A percentile compares a stretch with the other conserved stretches of the same genome.
phyloP scores from a whole-genome alignment of 2,888 invertebrate species.

The Lepidocyrtinus sp. region DNA sequence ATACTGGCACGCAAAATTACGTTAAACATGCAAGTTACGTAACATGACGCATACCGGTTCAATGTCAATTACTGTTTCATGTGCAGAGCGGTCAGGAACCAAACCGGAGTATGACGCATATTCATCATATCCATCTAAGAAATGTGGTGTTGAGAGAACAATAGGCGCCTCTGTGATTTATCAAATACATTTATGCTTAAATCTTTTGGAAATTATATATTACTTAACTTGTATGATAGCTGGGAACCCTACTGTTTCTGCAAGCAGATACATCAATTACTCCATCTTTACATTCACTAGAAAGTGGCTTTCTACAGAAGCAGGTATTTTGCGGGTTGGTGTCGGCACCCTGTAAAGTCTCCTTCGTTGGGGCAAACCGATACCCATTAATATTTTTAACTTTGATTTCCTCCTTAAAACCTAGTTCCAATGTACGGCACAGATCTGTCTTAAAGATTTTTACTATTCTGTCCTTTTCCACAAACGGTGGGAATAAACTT shows the following conservation, averaged over 20 bases:
- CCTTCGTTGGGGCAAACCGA: slow-evolving; percentile 26
- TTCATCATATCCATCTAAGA: slow-evolving; percentile 29
- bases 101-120: slow-evolving; percentile 20
- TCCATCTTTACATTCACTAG: slow-evolving; percentile 26
- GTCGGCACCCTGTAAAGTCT: not conserved
- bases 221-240: not conserved
- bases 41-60: slow-evolving; percentile 34
- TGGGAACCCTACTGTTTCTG: slow-evolving; percentile 14
- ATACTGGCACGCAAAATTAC: not conserved
- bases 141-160: slow-evolving; percentile 41
- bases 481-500: slow-evolving; percentile 35
- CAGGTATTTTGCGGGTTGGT: slow-evolving; percentile 30
- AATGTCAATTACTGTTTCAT: slow-evolving; percentile 47
- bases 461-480: slow-evolving; percentile 14
- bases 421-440: slow-evolving; percentile 27
- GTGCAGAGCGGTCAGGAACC: not conserved
- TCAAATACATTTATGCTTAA: not conserved
- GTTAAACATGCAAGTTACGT: not conserved
- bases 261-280: slow-evolving; percentile 37
- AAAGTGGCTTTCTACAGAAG: slow-evolving; percentile 25
- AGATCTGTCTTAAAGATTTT: slow-evolving; percentile 40
- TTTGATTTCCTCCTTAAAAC: slow-evolving; percentile 24
- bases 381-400: slow-evolving; percentile 28
- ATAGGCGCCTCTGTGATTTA: slow-evolving; percentile 28
- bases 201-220: not conserved